A percentile compares a stretch with the other conserved stretches of the same genome.
Conservation (phyloP, 2,888 invertebrate genomes). For the Eupithecia inturbata region DNA sequence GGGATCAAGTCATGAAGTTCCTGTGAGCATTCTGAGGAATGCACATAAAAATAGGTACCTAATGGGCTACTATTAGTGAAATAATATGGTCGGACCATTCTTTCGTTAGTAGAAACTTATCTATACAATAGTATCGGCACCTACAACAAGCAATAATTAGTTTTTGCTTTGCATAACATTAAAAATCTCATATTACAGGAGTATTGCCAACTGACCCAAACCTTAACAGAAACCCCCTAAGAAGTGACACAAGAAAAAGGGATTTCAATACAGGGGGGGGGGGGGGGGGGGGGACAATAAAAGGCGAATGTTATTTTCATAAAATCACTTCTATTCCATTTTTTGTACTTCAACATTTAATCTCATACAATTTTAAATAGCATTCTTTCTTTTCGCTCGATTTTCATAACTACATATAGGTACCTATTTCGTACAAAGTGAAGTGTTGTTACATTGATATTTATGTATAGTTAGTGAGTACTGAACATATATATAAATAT, state of each 20-base stretch:
- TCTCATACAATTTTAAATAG: slow-evolving; percentile 79
- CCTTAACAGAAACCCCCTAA: background rate
- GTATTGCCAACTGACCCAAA: background rate
- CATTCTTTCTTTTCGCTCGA: slow-evolving; percentile 62
- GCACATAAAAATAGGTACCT: no score
- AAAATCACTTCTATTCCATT: slow-evolving; percentile 73
- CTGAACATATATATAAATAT: no score
- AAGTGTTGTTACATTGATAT: no score
- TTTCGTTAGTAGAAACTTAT: no score
- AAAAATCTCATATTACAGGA: background rate
- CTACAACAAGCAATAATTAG: no score
- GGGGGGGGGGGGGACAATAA: slow-evolving; percentile 62
- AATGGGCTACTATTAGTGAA: no score
- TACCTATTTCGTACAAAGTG: background rate
- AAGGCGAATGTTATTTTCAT: slow-evolving; percentile 69
- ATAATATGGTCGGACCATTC: no score
- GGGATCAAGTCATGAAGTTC: no score
- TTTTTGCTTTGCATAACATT: no score
- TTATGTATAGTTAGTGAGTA: no score
- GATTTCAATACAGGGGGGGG: background rate
- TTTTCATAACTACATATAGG: slow-evolving; percentile 2
- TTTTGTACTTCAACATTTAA: slow-evolving; percentile 81
- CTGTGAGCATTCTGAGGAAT: no score
- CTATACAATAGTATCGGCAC: no score
- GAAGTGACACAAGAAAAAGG: background rate